Evolutionary conservation across 2,797 vertebrate genomes (phyloP).

Genomic region (Lepus townsendii): DNA sequence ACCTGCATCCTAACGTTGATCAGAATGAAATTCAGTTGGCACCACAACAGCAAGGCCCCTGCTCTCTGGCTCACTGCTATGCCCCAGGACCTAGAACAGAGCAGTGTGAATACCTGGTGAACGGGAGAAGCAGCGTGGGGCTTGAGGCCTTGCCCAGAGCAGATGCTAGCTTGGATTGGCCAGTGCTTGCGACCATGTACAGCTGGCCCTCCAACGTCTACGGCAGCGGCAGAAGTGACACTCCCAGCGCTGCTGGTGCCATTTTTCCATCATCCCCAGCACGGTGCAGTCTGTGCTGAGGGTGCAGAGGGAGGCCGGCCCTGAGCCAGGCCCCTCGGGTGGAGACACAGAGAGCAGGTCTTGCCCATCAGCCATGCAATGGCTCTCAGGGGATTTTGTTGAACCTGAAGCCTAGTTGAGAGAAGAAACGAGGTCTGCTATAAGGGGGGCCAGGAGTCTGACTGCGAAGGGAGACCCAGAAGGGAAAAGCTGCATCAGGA

Average conservation of each 20-base stretch:
- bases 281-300: background rate
- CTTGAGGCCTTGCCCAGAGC: background rate
- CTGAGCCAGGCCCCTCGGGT: background rate
- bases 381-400: background rate
- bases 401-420: background rate
- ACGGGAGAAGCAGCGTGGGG: background rate
- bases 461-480: constrained; percentile 7
- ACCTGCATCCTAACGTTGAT: background rate
- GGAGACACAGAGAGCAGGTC: background rate
- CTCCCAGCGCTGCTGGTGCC: background rate
- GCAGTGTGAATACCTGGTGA: background rate
- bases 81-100: constrained; percentile 4
- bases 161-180: background rate
- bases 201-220: background rate
- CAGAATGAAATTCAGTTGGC: constrained; percentile 17
- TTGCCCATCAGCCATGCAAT: background rate
- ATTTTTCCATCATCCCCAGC: background rate
- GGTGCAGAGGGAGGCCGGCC: background rate
- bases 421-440: background rate
- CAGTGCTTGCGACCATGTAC: background rate
- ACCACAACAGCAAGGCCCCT: background rate
- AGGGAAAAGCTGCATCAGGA: background rate
- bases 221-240: background rate
- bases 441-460: background rate
- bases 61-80: background rate